Percentiles rank a stretch among this genome's conserved stretches.
phyloP scores from a whole-genome alignment of 1,140 invertebrate species.

The Drosophila gunungcola region DNA sequence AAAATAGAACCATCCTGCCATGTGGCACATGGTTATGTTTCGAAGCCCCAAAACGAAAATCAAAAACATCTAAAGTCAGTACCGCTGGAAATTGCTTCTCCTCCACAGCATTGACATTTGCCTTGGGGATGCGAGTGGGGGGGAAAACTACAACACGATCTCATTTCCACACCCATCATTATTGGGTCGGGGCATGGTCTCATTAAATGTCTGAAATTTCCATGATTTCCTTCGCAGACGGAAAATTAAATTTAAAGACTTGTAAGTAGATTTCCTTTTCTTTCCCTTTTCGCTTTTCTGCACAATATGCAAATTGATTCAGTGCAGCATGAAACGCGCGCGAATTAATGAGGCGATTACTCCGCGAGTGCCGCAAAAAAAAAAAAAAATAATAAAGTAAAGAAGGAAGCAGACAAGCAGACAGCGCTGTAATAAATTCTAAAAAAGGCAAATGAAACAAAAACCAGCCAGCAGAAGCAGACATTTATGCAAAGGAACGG shows the following conservation, averaged over 20 bases:
- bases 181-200: conserved; percentile 42
- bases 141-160: conserved; percentile 67
- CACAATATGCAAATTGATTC: conserved; percentile 82
- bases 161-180: conserved; percentile 41
- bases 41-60: conserved; percentile 15
- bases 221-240: conserved; percentile 60
- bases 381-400: conserved; percentile 28
- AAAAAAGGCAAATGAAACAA: conserved; percentile 63
- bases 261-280: conserved; percentile 76
- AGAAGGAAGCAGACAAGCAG: conserved; percentile 37
- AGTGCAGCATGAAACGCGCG: conserved; percentile 78
- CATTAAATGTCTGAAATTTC: conserved; percentile 75
- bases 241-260: conserved; percentile 81
- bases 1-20: conserved; percentile 44
- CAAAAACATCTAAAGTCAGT: conserved; percentile 35
- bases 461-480: conserved; percentile 56
- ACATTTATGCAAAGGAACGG: conserved; percentile 78
- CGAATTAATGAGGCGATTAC: conserved; percentile 82
- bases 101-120: conserved; percentile 67
- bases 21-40: conserved; percentile 11
- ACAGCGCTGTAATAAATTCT: conserved; percentile 69
- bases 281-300: conserved; percentile 51
- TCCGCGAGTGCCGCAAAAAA: conserved; percentile 53
- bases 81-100: conserved; percentile 14
- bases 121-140: conserved; percentile 53